Conservation (phyloP, 2,113 vertebrate genomes). For the Equus przewalskii region DNA sequence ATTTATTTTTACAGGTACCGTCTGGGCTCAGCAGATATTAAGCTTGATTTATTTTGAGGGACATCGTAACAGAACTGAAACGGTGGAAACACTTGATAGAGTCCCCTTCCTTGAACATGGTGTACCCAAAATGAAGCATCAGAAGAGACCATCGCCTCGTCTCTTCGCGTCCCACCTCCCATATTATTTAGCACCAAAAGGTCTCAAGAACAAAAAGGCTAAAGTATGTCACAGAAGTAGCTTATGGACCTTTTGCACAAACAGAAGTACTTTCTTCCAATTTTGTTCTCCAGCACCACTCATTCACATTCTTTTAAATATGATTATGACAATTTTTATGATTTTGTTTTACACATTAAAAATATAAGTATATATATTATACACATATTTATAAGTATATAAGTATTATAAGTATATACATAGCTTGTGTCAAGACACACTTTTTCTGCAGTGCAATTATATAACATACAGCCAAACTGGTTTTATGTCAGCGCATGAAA, state of each 20-base stretch:
- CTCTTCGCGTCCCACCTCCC: constrained; percentile 81
- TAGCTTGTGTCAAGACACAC: not conserved
- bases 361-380: not conserved
- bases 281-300: not conserved
- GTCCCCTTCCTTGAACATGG: constrained; percentile 65
- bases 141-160: not conserved
- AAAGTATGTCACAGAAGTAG: constrained; percentile 73
- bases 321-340: not conserved
- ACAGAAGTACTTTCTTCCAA: not conserved
- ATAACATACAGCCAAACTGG: not conserved
- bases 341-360: not conserved
- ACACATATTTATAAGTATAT: not conserved
- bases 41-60: constrained; percentile 82
- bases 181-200: constrained; percentile 83
- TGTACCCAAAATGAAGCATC: accelerated
- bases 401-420: not conserved
- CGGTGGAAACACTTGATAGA: not conserved
- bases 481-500: not conserved
- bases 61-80: constrained; percentile 73
- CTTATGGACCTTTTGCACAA: not conserved
- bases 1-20: constrained; percentile 81
- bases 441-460: not conserved
- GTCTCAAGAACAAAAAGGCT: constrained; percentile 76
- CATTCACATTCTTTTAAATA: not conserved
- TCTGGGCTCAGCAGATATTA: constrained; percentile 86